A percentile compares a stretch with the other conserved stretches of the same genome.
phyloP scores from a whole-genome alignment of 1,140 invertebrate genomes.

The Thaumatotibia leucotreta region DNA sequence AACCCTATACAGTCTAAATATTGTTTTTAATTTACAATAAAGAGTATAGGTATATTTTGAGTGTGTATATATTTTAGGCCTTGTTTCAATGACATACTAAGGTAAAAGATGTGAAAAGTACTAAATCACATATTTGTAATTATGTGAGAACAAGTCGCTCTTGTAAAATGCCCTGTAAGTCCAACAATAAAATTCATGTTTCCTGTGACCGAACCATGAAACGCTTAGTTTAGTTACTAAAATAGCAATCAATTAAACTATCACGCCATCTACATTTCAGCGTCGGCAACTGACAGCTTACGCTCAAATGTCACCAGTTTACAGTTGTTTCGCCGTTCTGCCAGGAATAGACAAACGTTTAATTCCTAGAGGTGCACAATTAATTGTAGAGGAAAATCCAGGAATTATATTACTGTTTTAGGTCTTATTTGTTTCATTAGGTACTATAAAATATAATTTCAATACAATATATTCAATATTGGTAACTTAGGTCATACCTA shows the following conservation, averaged over 20 bases:
- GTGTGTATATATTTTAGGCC: too few species aligned
- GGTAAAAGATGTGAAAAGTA: too few species aligned
- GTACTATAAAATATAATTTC: too few species aligned
- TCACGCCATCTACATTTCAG: conserved; percentile 6
- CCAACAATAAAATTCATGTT: background rate
- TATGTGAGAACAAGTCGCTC: too few species aligned
- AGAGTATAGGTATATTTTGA: too few species aligned
- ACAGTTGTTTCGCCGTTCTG: background rate
- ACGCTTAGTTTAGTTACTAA: background rate
- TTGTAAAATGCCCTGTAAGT: background rate
- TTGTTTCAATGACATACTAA: too few species aligned
- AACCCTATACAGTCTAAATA: too few species aligned
- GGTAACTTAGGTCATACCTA: too few species aligned
- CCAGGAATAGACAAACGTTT: background rate
- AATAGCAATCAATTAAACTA: background rate
- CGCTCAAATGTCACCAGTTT: background rate
- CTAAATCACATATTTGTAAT: too few species aligned
- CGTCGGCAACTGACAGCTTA: background rate
- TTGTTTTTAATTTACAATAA: too few species aligned
- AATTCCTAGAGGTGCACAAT: background rate
- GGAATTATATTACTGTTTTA: background rate
- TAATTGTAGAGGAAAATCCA: background rate
- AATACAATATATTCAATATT: too few species aligned
- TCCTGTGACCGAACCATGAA: background rate
- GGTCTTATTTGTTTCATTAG: background rate